Conservation (phyloP, 2,113 vertebrate species). For the Australoheros scitulus region DNA sequence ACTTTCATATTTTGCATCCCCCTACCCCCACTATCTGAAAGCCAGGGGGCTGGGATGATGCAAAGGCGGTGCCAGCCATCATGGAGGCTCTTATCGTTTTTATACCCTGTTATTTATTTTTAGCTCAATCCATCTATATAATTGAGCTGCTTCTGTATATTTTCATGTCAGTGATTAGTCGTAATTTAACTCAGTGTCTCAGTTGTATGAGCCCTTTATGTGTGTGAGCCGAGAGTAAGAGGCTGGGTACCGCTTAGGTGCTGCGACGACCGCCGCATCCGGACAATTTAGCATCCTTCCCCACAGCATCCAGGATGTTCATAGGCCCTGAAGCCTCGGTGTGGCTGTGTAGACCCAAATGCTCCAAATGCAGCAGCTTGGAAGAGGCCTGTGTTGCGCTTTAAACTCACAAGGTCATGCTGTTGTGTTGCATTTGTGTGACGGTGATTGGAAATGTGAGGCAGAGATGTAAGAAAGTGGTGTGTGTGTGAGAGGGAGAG, state of each 20-base stretch:
- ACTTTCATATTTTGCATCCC: constrained; percentile 1
- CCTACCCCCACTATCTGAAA: not conserved
- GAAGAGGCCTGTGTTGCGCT: not conserved
- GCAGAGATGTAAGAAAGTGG: constrained; percentile 2
- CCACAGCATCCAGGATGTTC: constrained; percentile 40
- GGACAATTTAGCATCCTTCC: constrained; percentile 45
- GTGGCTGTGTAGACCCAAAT: not conserved
- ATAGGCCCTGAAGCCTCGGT: constrained; percentile 47
- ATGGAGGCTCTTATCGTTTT: constrained; percentile 36
- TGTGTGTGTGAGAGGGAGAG: constrained; percentile 8
- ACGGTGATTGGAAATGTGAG: constrained; percentile 1
- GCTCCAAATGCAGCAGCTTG: constrained; percentile 13
- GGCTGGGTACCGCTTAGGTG: constrained; percentile 53
- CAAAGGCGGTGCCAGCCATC: constrained; percentile 76
- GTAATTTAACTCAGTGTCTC: not conserved
- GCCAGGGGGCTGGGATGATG: constrained; percentile 50
- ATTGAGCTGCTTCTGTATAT: no score
- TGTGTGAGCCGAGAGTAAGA: not conserved
- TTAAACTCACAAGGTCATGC: constrained; percentile 46
- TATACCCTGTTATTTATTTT: not conserved
- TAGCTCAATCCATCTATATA: not conserved
- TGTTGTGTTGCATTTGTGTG: not conserved
- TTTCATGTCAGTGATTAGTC: not conserved
- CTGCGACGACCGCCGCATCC: constrained; percentile 58
- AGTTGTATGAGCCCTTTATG: not conserved